Base-by-base conservation (phyloP, 2,113 vertebrate species). In the Colossoma macropomum region DNA sequence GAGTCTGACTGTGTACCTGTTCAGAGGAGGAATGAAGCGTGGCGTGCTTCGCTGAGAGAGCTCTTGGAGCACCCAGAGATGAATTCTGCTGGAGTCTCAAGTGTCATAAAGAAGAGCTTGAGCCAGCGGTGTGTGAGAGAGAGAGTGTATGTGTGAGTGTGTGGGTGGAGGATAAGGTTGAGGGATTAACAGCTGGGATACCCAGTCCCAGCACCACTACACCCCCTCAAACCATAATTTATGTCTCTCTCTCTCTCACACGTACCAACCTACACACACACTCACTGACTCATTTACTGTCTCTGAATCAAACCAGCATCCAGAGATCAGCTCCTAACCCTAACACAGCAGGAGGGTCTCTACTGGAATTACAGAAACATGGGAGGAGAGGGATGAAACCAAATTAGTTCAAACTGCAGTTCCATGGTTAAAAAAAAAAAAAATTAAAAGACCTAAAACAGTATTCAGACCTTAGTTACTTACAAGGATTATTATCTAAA, bases 231-330 rank as follows among this genome's bases (percentile, higher is more conserved):
- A 71, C n/a, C 68, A 45, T 45, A n/a, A n/a, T 71, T 41, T 71
- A 45, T 45, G 21, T 19, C 32, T 62, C 68, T 60, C 89, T 80
- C n/a, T 48, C 50, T 62, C 89, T 80, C 85, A 78, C 89, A 88
- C 84, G 83, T 32, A 78, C 52, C 45, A n/a, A 62, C 19, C 78
- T 75, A 65, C 90, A 85, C 85, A 79, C 85, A 76, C 86, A 86
- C 84, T 87, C 56, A 68, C 86, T 84, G 81, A 80, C 56, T 86
- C 85, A 91, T 84, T 90, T 90, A 91, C 90, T 89, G 87, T 87
- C 92, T 92, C 90, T 92, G 90, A 93, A 93, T 89, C 89, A 93
- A 93, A 92, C 90, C 92, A 79, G 89, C 87, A 80, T 85, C 85
- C 82, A 87, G 85, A 89, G 89, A 89, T 88, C 25, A 63, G 88